Base-by-base conservation (phyloP, 1,140 invertebrate genomes). In the Hylaeus anthracinus region DNA sequence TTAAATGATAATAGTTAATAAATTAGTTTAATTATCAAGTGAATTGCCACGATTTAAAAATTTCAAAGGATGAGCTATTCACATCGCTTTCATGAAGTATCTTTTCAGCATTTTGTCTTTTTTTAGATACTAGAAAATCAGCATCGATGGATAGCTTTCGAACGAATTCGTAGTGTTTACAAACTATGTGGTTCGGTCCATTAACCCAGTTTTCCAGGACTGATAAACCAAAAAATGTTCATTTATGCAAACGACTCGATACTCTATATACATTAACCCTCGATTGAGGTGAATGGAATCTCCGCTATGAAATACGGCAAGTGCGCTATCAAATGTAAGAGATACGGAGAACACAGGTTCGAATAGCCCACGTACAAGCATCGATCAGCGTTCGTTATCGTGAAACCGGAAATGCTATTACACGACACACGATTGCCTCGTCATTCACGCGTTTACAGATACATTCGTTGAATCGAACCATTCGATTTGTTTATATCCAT, bases 321-420 rank as follows among this genome's bases (percentile, higher is more conserved):
- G 43, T 41, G 70, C 14, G 51, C 2, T 70, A 55, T 70, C 51
- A 55, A 39, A 53, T 3, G 37, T 43, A 48, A 39, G 10, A 26
- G 41, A 60, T 72, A 72, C 12, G 43, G 10, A 60, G 43, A 72
- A 60, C 41, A 43, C 37, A 14, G 60, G 9, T 41, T 41, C 5
- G 39, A 6, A 43, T 39, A 43, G 26, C 9, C 8, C 48, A 45
- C 37, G 43, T n/a, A 10, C 15, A 4, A 60, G 56, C 70, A 60
- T 72, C 70, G n/a, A 72, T 72, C 69, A 71, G 56, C n/a, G 41
- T 71, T 56, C 39, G 69, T 71, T 71, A 58, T 71, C 70, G 41
- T 10, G 56, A 45, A 48, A 48, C 56, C 70, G 70, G 70, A 48
- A 72, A 60, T 56, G 41, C 53, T 43, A 26, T 39, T 43, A n/a